Conservation (phyloP, 2,113 vertebrate species). For the Chaenogobius annularis region DNA sequence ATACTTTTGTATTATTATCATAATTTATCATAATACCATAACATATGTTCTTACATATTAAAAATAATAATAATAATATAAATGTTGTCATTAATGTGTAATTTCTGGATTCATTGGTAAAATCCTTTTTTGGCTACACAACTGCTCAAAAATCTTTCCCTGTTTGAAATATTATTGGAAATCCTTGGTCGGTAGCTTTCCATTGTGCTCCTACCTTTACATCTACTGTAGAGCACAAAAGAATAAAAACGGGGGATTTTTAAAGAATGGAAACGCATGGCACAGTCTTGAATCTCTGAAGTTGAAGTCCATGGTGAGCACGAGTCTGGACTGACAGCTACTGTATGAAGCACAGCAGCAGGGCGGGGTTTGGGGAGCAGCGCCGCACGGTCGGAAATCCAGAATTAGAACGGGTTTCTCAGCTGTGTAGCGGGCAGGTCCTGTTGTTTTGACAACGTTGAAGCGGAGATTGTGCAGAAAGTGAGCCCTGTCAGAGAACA, state of each 20-base stretch:
- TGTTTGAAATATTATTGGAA: not conserved
- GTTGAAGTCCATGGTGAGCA: not conserved
- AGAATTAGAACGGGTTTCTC: not conserved
- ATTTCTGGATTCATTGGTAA: no score
- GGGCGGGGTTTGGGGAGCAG: not conserved
- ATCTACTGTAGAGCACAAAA: not conserved
- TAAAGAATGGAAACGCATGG: not conserved
- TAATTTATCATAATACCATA: not conserved
- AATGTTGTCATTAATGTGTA: no score
- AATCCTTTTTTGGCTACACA: no score
- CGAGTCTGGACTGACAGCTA: not conserved
- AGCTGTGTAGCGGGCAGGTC: not conserved
- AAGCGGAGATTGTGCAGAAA: not conserved
- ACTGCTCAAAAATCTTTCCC: not conserved
- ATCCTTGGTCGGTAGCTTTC: not conserved
- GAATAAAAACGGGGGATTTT: not conserved
- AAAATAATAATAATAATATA: no score
- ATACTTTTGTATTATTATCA: no score
- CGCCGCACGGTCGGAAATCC: not conserved
- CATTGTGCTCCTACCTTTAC: not conserved
- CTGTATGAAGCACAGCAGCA: not conserved
- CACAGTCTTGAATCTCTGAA: not conserved
- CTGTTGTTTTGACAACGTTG: not conserved
- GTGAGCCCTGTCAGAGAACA: slow-evolving; percentile 2
- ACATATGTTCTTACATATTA: not conserved